These are phyloP conservation scores for Ammodytes marinus DNA, from an alignment of 2,113 vertebrate species.

Conservation along the genomic window DNA sequence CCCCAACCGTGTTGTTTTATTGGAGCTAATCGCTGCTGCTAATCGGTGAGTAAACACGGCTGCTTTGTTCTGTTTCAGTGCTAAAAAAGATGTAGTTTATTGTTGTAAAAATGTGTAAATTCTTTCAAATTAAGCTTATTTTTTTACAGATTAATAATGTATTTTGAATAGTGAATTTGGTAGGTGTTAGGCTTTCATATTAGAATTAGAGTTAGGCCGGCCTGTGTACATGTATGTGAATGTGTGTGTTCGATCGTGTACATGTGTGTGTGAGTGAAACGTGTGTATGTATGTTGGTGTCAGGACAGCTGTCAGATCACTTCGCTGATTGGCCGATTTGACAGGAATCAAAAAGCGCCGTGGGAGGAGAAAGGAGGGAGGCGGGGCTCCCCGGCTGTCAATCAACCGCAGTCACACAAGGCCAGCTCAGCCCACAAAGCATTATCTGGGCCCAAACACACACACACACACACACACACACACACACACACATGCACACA, in stretches of 20 bases:
- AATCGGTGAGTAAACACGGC: slow-evolving; percentile 83
- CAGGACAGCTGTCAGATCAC: slow-evolving; percentile 81
- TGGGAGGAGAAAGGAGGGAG: slow-evolving; percentile 81
- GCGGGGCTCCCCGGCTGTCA: slow-evolving; percentile 87
- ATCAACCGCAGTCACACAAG: slow-evolving; percentile 80
- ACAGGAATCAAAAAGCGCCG: slow-evolving; percentile 82
- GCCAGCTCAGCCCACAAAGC: slow-evolving; percentile 70
- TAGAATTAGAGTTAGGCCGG: slow-evolving; percentile 4
- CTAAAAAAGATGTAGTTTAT: background rate
- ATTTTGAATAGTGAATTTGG: background rate
- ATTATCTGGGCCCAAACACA: slow-evolving; percentile 78
- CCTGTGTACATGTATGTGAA: background rate
- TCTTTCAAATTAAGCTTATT: background rate
- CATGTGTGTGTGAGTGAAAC: background rate
- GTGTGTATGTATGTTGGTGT: slow-evolving; percentile 29
- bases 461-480: slow-evolving; percentile 40
- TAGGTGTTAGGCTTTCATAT: background rate
- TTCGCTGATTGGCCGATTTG: slow-evolving; percentile 86
- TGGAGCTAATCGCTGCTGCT: slow-evolving; percentile 79
- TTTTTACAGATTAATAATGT: too few species aligned
- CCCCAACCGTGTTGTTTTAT: slow-evolving; percentile 60
- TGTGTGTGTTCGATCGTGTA: slow-evolving; percentile 55
- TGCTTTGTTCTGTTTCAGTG: slow-evolving; percentile 6
- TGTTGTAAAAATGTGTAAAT: background rate
- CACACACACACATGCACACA: slow-evolving; percentile 43